Evolutionary conservation across 1,140 invertebrate genomes (phyloP), one percentile per base, ranked within the genome.

Genomic region (Armadillidium nasatum): DNA sequence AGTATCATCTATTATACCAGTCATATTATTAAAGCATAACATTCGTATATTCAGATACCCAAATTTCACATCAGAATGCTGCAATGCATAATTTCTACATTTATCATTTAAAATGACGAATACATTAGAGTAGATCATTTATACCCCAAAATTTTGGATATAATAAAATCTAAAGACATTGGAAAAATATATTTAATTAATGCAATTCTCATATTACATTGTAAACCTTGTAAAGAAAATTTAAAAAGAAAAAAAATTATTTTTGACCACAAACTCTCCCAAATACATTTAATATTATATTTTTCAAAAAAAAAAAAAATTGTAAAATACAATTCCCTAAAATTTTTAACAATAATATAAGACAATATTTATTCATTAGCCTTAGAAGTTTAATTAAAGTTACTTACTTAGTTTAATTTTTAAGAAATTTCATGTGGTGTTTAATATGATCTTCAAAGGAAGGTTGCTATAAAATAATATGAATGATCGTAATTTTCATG

Each of bases 401-500:
- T 60, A 60, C 19, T 2, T 60, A 13, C 11, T 19, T 19, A 2
- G 50, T 15, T 60, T 7, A 60, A 60, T 73, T 67, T 60, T 78
- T 80, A n/a, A 81, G 74, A 54, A 76, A 81, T 60, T 88, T 92
- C 13, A 91, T 88, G 87, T 97, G 95, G 85, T 95, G 93, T 80
- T 89, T 89, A 79, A 99, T 89, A 85, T 99, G 97, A 83, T 99
- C 95, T 69, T n/a, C 89, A 92, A 67, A 99, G 92, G 84, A 95
- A 99, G 0, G 94, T 91, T 4, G 94, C 87, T 80, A 99, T 93
- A 83, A 97, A 99, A 83, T 90, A 99, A 82, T 98, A 99, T 72
- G 93, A 93, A 84, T 99, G 97, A 86, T 99, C 96, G 85, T 98
- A 99, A 15, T 91, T 93, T 75, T 94, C 91, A 19, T 94, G 90